Evolutionary conservation across 2,113 vertebrate genomes (phyloP).

Genomic region (Callopanchax toddi): DNA sequence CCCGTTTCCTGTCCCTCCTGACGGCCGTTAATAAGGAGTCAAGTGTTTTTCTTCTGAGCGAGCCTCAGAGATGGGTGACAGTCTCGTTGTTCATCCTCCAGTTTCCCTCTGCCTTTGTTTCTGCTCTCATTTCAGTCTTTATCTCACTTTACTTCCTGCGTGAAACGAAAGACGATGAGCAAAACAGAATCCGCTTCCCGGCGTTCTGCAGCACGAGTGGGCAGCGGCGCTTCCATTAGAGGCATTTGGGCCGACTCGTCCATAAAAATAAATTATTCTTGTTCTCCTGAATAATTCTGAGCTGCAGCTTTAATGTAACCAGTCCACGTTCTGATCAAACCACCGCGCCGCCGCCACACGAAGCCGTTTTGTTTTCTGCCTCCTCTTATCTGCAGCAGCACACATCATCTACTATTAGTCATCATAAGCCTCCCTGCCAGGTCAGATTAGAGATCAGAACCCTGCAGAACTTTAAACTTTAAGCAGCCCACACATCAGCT

Average conservation of each 20-base stretch:
- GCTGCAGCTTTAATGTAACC: background rate
- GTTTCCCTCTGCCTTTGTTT: constrained; percentile 59
- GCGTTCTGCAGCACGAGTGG: constrained; percentile 33
- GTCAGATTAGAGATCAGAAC: background rate
- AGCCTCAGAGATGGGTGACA: constrained; percentile 26
- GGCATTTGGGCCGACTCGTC: constrained; percentile 2
- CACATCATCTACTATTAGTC: too few species aligned
- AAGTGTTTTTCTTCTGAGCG: too few species aligned
- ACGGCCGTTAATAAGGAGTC: too few species aligned
- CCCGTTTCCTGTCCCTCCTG: too few species aligned
- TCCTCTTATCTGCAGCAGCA: too few species aligned
- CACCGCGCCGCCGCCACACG: background rate
- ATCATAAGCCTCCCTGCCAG: background rate
- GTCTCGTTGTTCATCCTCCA: constrained; percentile 39
- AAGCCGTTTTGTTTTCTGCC: background rate
- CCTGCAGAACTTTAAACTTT: background rate
- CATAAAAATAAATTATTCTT: constrained; percentile 13
- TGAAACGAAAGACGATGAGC: constrained; percentile 49
- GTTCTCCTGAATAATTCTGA: constrained; percentile 21
- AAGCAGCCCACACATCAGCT: background rate
- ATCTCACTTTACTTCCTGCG: constrained; percentile 28
- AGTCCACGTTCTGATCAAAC: background rate
- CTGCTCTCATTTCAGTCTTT: constrained; percentile 33
- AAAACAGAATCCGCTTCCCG: constrained; percentile 41
- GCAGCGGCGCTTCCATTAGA: constrained; percentile 38